Conservation (phyloP, 2,113 vertebrate genomes). For the Lophius piscatorius region DNA sequence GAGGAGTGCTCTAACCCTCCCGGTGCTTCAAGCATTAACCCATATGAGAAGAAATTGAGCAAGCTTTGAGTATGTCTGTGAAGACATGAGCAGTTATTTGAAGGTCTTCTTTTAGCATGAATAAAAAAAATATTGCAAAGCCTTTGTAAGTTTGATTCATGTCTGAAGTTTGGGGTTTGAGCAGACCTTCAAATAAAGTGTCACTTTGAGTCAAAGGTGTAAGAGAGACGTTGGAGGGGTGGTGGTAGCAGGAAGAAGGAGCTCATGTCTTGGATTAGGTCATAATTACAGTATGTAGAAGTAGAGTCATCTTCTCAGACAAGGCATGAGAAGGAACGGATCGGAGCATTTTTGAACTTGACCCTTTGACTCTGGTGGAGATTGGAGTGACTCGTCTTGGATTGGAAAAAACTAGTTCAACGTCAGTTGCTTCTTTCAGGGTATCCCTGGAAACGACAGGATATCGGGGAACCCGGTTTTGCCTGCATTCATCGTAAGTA, state of each 20-base stretch:
- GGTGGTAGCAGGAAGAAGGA: constrained; percentile 33
- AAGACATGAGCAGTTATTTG: constrained; percentile 74
- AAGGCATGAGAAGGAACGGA: constrained; percentile 47
- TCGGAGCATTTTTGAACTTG: constrained; percentile 32
- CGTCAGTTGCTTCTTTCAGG: constrained; percentile 86
- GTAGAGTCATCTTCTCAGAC: constrained; percentile 15
- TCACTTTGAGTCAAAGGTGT: constrained; percentile 57
- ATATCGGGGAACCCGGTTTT: constrained; percentile 89
- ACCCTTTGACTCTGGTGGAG: constrained; percentile 68
- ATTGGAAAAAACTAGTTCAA: constrained; percentile 78
- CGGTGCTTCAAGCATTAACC: constrained; percentile 58
- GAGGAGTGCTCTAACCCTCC: constrained; percentile 48
- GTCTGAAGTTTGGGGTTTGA: constrained; percentile 1
- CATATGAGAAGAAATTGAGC: constrained; percentile 37
- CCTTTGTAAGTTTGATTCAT: not conserved
- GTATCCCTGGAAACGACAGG: constrained; percentile 92
- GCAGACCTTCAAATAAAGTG: constrained; percentile 76
- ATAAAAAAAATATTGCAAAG: not conserved
- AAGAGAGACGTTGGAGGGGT: constrained; percentile 17
- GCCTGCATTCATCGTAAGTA: constrained; percentile 87
- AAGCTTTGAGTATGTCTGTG: constrained; percentile 62
- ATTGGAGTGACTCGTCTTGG: constrained; percentile 69
- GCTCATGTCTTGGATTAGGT: constrained; percentile 33
- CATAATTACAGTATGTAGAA: not conserved
- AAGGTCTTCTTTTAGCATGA: constrained; percentile 54